phyloP scores from a whole-genome alignment of 92 coral and sea anemone genomes.

The Bergia puertoricense region DNA sequence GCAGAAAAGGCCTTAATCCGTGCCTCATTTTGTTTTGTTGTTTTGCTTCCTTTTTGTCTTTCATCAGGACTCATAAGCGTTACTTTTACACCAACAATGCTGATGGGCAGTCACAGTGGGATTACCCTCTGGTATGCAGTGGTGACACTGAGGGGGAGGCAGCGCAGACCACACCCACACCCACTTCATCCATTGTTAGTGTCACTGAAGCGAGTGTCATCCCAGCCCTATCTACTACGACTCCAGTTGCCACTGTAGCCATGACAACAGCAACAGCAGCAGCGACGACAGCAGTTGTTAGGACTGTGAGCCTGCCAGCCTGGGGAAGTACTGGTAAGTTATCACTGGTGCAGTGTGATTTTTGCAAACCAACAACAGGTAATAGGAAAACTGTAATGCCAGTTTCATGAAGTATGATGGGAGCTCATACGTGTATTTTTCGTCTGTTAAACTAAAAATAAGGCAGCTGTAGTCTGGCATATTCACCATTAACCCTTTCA shows the following conservation, averaged over 20 bases:
- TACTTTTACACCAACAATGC: constrained; percentile 85
- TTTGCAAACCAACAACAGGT: too few species aligned
- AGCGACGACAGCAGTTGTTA: constrained; percentile 21
- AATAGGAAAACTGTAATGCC: not conserved
- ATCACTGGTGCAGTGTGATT: not conserved
- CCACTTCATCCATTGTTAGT: constrained; percentile 10
- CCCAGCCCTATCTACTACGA: not conserved
- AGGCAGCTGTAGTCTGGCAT: too few species aligned
- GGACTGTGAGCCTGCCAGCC: constrained; percentile 25
- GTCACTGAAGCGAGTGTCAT: not conserved
- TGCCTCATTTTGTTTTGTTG: constrained; percentile 25
- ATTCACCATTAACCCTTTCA: too few species aligned
- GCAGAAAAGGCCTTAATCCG: not conserved
- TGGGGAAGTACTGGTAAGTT: constrained; percentile 40
- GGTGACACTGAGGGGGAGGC: constrained; percentile 35
- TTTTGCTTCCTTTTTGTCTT: constrained; percentile 52
- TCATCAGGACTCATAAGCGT: constrained; percentile 85
- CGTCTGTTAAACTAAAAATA: too few species aligned
- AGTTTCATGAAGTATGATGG: not conserved
- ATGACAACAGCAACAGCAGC: constrained; percentile 53
- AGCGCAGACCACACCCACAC: constrained; percentile 14
- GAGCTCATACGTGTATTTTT: too few species aligned
- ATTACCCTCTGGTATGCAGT: constrained; percentile 63
- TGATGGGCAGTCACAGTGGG: constrained; percentile 93
- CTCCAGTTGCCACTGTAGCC: constrained; percentile 50